Evolutionary conservation across 2,888 invertebrate genomes (phyloP), one percentile per base, ranked within the genome.

Genomic region (Acleris holmiana): DNA sequence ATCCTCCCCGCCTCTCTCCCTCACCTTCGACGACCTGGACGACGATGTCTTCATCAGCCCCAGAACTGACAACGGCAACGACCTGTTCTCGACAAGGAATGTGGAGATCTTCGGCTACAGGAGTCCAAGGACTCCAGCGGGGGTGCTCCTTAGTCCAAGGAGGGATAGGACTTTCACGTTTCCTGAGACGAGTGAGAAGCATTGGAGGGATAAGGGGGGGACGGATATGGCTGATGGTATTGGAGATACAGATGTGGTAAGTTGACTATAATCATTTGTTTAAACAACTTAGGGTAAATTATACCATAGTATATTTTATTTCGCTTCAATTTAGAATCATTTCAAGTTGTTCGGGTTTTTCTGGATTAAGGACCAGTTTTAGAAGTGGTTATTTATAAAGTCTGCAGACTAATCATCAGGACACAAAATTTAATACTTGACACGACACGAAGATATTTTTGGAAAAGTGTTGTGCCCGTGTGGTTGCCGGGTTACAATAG

Each of bases 191-290:
- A 89, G 87, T 67, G 91, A 91, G 76, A 92, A 91, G 71, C 91
- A 91, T 71, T 91, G 91, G 91, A 71, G 89, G 66, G 91, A 92
- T 67, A 92, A 91, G 83, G 91, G 91, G 0, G 91, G 91, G 70
- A 92, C 91, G 70, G 88, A 89, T 61, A 84, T 86, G 0, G 86
- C 87, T 50, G 91, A 91, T 68, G 89, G 85, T 0, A 73, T 86
- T 0, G 67, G 63, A 29, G 83, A 84, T 49, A 69, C 82, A 71
- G 91, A 91, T 76, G 90, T 85, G 88, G 91, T 91, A 69, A 82
- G 88, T 67, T 18, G 4, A 47, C 10, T 18, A 0, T 13, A 18
- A 18, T 19, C 35, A 3, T 35, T 29, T 35, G 13, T 35, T 13
- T 35, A 13, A 29, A 1, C 13, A 1, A 25, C 25, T 8, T 8